These are phyloP conservation scores for Ips typographus DNA, from an alignment of 1,140 invertebrate genomes.

Conservation along the genomic window DNA sequence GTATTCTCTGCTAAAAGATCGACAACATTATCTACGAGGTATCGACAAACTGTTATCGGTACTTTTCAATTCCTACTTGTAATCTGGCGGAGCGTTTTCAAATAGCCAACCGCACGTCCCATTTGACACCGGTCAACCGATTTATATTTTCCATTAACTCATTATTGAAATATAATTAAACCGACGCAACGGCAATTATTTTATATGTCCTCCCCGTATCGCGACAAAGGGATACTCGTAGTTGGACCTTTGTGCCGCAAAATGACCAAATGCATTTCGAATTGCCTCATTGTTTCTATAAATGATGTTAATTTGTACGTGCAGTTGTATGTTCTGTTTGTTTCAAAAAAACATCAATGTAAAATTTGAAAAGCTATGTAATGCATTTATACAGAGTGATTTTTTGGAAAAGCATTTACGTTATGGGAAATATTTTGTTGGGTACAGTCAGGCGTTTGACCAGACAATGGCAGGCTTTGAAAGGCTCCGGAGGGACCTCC, in stretches of 20 bases:
- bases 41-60: not conserved
- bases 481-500: too few relatives aligned
- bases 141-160: slow-evolving; percentile 39
- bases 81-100: slow-evolving; percentile 17
- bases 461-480: too few relatives aligned
- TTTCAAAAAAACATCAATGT: too few relatives aligned
- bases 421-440: too few relatives aligned
- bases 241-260: slow-evolving; percentile 18
- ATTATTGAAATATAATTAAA: slow-evolving; percentile 38
- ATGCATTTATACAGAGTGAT: too few relatives aligned
- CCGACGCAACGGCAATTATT: slow-evolving; percentile 19
- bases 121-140: slow-evolving; percentile 24
- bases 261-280: slow-evolving; percentile 26
- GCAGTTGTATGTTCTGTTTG: not conserved
- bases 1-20: not conserved
- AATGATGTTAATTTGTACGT: not conserved
- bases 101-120: slow-evolving; percentile 26
- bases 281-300: slow-evolving; percentile 21
- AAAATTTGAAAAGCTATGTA: not conserved
- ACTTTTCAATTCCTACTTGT: not conserved
- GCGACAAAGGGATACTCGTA: slow-evolving; percentile 14
- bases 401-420: too few relatives aligned
- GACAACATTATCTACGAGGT: not conserved
- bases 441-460: too few relatives aligned
- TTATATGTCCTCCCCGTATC: slow-evolving; percentile 16